Percentiles rank a stretch among this genome's conserved stretches.
These are phyloP conservation scores for Heliothis subflexa DNA, from an alignment of 1,140 invertebrate genomes.

Conservation along the genomic window DNA sequence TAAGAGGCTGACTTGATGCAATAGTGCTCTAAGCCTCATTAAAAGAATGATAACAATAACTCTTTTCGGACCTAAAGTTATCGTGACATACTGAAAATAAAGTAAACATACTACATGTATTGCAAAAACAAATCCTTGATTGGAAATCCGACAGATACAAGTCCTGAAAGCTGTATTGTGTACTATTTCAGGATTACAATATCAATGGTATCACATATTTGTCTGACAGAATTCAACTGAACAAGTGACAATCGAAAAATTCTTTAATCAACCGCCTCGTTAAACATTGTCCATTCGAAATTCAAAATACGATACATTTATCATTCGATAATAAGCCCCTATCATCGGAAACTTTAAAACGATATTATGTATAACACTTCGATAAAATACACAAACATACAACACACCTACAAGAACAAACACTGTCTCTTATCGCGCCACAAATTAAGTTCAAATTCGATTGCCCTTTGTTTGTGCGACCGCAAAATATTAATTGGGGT, in stretches of 20 bases:
- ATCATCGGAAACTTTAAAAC: slow-evolving; percentile 32
- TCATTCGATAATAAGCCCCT: slow-evolving; percentile 19
- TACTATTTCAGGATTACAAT: slow-evolving; percentile 14
- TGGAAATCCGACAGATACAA: no score
- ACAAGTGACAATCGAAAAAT: slow-evolving; percentile 18
- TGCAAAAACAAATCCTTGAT: no score
- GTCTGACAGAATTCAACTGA: background rate
- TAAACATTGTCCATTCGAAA: background rate
- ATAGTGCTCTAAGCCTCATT: no score
- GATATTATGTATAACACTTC: slow-evolving; percentile 29
- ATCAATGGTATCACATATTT: slow-evolving; percentile 6
- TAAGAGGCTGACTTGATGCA: no score
- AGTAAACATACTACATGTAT: no score
- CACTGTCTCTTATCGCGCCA: background rate
- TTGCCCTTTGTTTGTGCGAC: slow-evolving; percentile 1
- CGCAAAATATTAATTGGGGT: slow-evolving; percentile 35
- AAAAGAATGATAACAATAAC: no score
- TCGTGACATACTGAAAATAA: no score
- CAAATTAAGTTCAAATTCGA: slow-evolving; percentile 15
- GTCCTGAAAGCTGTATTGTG: background rate
- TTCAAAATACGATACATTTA: slow-evolving; percentile 2
- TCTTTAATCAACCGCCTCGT: slow-evolving; percentile 21
- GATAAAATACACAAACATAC: slow-evolving; percentile 7
- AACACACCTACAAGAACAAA: background rate
- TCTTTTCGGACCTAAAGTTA: no score